Percentiles rank a stretch among this genome's conserved stretches.
Conservation (phyloP, 2,888 invertebrate species). For the Pachydiplax longipennis region DNA sequence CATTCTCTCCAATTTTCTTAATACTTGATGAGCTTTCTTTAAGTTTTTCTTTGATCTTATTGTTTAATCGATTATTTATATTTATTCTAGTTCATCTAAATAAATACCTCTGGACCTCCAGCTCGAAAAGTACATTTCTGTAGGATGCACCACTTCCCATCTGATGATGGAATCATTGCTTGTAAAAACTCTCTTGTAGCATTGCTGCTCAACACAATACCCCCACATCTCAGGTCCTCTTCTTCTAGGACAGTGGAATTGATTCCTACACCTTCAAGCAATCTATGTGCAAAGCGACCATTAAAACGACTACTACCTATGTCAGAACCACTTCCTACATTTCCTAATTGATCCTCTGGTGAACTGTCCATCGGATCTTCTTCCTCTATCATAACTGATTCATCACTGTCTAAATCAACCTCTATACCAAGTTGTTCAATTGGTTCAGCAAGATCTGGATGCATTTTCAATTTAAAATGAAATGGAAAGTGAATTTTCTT, state of each 20-base stretch:
- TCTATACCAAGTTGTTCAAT: conserved; percentile 79
- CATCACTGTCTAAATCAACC: conserved; percentile 76
- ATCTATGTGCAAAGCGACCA: conserved; percentile 67
- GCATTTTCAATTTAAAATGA: conserved; percentile 71
- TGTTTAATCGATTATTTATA: background rate
- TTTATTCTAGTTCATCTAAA: background rate
- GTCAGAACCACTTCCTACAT: conserved; percentile 28
- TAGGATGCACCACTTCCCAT: conserved; percentile 75
- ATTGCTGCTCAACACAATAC: conserved; percentile 72
- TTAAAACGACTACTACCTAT: conserved; percentile 28
- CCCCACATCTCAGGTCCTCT: conserved; percentile 78
- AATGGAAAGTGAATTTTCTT: background rate
- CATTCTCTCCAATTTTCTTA: too few species aligned
- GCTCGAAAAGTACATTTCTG: conserved; percentile 77
- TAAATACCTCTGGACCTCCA: conserved; percentile 45
- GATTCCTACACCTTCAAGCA: conserved; percentile 71
- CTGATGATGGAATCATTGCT: conserved; percentile 52
- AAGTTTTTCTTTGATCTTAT: background rate
- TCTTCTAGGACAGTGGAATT: conserved; percentile 78
- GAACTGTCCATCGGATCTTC: conserved; percentile 63
- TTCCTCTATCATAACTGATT: conserved; percentile 73
- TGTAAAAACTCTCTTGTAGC: conserved; percentile 54
- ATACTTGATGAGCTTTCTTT: background rate
- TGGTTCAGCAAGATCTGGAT: conserved; percentile 77
- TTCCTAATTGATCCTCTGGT: background rate